A percentile compares a stretch with the other conserved stretches of the same genome.
Evolutionary conservation across 2,888 invertebrate species (phyloP).

Genomic region (Sesia bembeciformis): DNA sequence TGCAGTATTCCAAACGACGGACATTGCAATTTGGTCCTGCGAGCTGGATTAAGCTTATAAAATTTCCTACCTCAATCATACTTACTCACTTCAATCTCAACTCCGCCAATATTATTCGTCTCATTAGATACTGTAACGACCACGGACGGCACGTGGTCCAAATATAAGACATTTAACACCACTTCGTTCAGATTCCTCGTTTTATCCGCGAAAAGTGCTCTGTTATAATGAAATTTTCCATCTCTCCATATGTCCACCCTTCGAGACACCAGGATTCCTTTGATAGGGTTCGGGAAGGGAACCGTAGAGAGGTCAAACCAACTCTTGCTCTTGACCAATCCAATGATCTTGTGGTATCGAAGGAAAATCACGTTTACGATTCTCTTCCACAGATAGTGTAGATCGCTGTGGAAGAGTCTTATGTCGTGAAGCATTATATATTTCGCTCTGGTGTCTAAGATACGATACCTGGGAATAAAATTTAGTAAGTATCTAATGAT

Average conservation of each 20-base stretch:
- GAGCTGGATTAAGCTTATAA: conserved; percentile 5
- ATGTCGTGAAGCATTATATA: conserved; percentile 82
- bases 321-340: conserved; percentile 38
- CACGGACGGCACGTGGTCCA: conserved; percentile 81
- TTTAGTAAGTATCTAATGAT: no score
- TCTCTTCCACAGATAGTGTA: conserved; percentile 84
- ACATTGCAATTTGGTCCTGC: conserved; percentile 4
- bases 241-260: conserved; percentile 80
- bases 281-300: conserved; percentile 79
- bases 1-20: no score
- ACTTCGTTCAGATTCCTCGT: conserved; percentile 75
- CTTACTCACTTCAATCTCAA: conserved; percentile 79
- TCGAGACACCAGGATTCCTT: conserved; percentile 71
- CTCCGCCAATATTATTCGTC: conserved; percentile 65
- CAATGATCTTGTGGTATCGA: conserved; percentile 59
- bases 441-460: conserved; percentile 81
- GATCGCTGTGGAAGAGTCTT: conserved; percentile 76
- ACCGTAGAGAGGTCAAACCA: conserved; percentile 84
- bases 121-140: conserved; percentile 53
- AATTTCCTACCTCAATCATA: conserved; percentile 1
- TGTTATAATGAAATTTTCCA: conserved; percentile 72
- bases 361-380: conserved; percentile 84
- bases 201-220: conserved; percentile 72
- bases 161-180: conserved; percentile 75
- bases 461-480: conserved; percentile 69